Conservation (phyloP, 1,140 invertebrate species). For the Patella vulgata region DNA sequence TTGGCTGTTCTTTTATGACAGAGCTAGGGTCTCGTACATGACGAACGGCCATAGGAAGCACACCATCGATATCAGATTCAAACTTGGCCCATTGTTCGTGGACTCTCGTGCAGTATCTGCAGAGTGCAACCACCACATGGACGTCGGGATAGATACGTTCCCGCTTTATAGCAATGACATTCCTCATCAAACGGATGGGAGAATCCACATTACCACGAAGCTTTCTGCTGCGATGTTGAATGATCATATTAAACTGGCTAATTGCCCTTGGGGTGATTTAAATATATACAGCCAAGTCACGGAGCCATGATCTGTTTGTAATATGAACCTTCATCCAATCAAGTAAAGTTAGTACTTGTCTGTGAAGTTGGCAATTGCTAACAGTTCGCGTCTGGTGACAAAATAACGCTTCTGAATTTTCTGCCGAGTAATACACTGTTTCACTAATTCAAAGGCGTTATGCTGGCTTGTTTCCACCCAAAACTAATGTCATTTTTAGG, state of each 20-base stretch:
- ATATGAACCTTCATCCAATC: constrained; percentile 5
- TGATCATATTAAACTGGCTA: constrained; percentile 1
- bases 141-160: no score
- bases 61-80: constrained; percentile 20
- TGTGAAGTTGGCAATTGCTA: constrained; percentile 11
- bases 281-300: constrained; percentile 3
- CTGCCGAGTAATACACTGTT: background rate
- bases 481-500: constrained; percentile 12
- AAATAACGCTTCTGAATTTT: constrained; percentile 10
- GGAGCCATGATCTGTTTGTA: constrained; percentile 10
- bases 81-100: no score
- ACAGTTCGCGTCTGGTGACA: constrained; percentile 2
- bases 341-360: constrained; percentile 14
- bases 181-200: no score
- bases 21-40: no score
- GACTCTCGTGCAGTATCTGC: no score
- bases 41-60: constrained; percentile 5
- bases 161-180: no score
- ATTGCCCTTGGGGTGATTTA: no score
- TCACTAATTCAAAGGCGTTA: constrained; percentile 26
- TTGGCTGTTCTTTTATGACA: no score
- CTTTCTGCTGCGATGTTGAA: no score
- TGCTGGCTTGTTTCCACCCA: constrained; percentile 26
- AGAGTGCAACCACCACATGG: no score
- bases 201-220: no score